phyloP scores from a whole-genome alignment of 2,797 vertebrate genomes.

The Sebastes hubbsi region DNA sequence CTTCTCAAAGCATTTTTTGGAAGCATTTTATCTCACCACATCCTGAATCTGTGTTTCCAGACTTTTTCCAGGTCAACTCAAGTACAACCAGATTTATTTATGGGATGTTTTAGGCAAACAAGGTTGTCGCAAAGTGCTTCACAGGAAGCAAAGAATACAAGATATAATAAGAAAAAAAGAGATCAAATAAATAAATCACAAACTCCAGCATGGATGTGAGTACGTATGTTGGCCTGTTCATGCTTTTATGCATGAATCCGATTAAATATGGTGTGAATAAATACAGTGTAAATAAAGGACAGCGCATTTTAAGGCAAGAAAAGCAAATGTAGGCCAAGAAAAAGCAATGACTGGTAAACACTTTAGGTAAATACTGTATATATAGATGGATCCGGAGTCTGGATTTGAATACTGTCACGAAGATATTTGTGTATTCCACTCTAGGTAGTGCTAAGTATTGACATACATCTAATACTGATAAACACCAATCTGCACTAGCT shows the following conservation, averaged over 20 bases:
- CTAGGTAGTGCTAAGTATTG: background rate
- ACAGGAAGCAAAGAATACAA: background rate
- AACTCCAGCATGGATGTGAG: background rate
- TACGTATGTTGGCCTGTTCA: background rate
- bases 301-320: background rate
- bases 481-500: background rate
- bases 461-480: background rate
- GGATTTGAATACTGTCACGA: background rate
- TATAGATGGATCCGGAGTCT: background rate
- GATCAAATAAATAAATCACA: background rate
- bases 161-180: background rate
- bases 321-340: background rate
- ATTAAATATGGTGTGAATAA: background rate
- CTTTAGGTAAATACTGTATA: background rate
- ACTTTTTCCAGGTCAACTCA: constrained; percentile 6
- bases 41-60: background rate
- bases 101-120: constrained; percentile 2
- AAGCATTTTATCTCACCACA: background rate
- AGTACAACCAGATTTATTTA: constrained; percentile 25
- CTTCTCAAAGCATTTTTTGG: background rate
- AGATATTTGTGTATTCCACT: background rate
- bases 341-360: background rate
- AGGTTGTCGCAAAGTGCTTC: background rate
- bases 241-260: background rate
- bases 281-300: background rate